Percentiles rank a stretch among this genome's conserved stretches.
Conservation (phyloP, 2,888 invertebrate species). For the Timema cristinae region DNA sequence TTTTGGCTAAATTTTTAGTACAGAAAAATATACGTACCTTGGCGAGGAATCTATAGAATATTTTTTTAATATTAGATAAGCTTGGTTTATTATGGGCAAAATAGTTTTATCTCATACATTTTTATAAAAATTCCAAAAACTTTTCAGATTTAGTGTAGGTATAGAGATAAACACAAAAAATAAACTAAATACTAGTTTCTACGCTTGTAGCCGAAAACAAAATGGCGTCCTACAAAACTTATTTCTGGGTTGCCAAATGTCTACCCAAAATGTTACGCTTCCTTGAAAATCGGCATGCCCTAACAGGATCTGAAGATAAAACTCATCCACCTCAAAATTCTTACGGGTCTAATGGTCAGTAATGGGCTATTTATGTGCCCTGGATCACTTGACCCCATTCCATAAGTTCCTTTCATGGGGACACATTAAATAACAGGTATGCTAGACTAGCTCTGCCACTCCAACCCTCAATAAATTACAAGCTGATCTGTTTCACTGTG, state of each 20-base stretch:
- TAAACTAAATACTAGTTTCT: neutral
- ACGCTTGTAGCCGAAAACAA: neutral
- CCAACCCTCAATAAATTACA: no score
- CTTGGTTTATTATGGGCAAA: neutral
- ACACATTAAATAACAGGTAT: no score
- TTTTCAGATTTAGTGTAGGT: neutral
- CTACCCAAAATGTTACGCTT: neutral
- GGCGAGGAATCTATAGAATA: neutral
- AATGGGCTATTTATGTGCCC: no score
- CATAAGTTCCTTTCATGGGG: no score
- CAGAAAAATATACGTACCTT: no score
- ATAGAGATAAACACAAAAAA: neutral
- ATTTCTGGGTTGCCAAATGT: neutral
- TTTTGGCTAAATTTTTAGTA: neutral
- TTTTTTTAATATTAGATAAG: neutral
- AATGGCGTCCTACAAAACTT: neutral
- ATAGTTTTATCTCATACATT: neutral
- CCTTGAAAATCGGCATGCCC: neutral
- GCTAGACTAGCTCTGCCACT: no score
- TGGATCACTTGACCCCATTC: no score
- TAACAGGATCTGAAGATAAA: neutral
- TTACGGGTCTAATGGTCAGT: neutral
- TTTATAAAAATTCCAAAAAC: neutral
- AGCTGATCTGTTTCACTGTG: no score
- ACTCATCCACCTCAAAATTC: conserved; percentile 2